Percentiles rank a stretch among this genome's conserved stretches.
Conservation (phyloP, 23 tunicate species). For the Trididemnum nubilum region DNA sequence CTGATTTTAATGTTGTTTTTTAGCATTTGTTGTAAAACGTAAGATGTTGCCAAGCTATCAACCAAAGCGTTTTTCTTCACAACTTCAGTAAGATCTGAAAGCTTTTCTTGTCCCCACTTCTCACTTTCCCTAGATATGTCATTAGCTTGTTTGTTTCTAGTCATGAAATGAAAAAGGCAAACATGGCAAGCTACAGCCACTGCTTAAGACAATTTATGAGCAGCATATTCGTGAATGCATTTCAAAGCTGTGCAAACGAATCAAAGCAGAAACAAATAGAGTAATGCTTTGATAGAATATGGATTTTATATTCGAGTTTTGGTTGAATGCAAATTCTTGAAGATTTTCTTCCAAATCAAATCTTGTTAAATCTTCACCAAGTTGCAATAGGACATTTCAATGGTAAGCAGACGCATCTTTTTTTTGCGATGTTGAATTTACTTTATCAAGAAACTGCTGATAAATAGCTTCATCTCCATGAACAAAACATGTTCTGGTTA, state of each 20-base stretch:
- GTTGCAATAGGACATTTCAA: neutral
- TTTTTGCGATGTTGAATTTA: neutral
- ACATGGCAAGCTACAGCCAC: neutral
- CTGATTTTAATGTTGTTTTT: neutral
- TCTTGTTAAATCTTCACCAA: neutral
- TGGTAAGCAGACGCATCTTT: neutral
- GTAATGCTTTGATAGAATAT: neutral
- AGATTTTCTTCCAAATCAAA: neutral
- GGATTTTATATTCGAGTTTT: no score
- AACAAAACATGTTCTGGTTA: neutral
- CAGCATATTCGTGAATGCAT: neutral
- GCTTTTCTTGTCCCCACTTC: neutral
- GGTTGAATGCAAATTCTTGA: neutral
- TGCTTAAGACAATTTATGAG: neutral
- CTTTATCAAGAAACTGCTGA: neutral
- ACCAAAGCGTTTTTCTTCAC: neutral
- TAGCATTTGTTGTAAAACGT: neutral
- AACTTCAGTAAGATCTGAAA: no score
- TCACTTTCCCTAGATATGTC: neutral
- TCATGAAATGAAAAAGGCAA: neutral
- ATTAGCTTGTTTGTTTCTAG: neutral
- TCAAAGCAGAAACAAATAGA: neutral
- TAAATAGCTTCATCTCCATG: neutral
- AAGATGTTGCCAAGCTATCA: neutral
- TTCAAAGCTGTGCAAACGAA: neutral